A percentile compares a stretch with the other conserved stretches of the same genome.
These are phyloP conservation scores for Capitulum mitella DNA, from an alignment of 2,888 invertebrate species.

Conservation along the genomic window DNA sequence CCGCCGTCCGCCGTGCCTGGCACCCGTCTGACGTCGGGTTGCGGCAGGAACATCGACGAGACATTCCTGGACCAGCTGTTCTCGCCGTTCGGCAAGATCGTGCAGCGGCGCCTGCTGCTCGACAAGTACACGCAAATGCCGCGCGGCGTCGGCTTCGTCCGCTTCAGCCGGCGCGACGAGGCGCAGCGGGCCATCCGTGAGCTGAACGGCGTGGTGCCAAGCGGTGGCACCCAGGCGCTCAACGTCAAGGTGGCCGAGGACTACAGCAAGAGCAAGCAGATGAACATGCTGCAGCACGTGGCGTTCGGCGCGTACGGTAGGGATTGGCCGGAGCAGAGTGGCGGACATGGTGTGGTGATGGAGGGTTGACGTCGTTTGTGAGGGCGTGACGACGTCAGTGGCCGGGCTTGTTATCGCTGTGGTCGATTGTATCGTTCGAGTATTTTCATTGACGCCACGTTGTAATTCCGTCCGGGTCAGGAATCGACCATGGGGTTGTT, in stretches of 20 bases:
- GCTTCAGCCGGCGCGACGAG: slow-evolving; percentile 56
- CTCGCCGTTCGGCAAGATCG: slow-evolving; percentile 79
- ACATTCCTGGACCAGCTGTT: slow-evolving; percentile 68
- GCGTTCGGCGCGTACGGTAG: background rate
- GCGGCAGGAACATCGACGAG: slow-evolving; percentile 2
- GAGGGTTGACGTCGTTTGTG: background rate
- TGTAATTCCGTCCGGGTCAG: too few species aligned
- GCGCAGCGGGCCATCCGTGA: slow-evolving; percentile 82
- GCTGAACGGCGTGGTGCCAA: slow-evolving; percentile 69
- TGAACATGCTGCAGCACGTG: slow-evolving; percentile 44
- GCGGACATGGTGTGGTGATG: too few species aligned
- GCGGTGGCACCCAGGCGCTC: slow-evolving; percentile 73
- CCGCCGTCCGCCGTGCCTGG: slow-evolving; percentile 52
- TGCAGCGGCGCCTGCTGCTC: slow-evolving; percentile 81
- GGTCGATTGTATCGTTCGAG: too few species aligned
- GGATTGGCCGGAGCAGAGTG: too few species aligned
- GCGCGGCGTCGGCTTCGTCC: slow-evolving; percentile 84
- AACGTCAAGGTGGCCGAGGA: slow-evolving; percentile 79
- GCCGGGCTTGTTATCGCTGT: too few species aligned
- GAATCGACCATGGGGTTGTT: too few species aligned
- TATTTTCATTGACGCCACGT: too few species aligned
- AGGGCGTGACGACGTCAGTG: too few species aligned
- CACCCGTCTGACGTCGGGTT: too few species aligned
- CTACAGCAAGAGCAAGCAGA: slow-evolving; percentile 73
- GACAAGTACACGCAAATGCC: slow-evolving; percentile 82